phyloP scores from a whole-genome alignment of 2,113 vertebrate genomes.

The Microtus oregoni region DNA sequence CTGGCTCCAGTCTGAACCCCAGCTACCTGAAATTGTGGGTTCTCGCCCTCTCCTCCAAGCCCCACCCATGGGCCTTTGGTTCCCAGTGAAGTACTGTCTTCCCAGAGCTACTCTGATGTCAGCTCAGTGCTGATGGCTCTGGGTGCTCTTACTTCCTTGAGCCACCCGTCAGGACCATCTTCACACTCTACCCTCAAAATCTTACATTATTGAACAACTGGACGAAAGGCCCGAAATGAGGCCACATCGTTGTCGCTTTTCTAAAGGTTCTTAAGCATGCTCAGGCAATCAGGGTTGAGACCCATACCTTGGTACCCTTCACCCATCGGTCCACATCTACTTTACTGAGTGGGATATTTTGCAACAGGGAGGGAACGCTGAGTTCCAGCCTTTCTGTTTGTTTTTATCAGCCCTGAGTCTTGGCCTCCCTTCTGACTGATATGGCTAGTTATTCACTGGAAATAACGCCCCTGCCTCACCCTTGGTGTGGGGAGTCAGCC shows the following conservation, averaged over 20 bases:
- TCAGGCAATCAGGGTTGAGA: neutral
- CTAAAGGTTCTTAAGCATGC: neutral
- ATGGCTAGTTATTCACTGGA: slow-evolving; percentile 79
- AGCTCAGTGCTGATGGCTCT: neutral
- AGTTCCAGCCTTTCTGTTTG: slow-evolving; percentile 74
- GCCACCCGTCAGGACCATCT: neutral
- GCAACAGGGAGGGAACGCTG: slow-evolving; percentile 39
- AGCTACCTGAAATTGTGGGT: neutral
- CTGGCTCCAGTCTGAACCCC: neutral
- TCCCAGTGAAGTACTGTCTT: neutral
- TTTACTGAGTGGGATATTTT: slow-evolving; percentile 52
- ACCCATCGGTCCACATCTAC: neutral
- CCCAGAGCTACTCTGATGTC: neutral
- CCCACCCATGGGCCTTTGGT: neutral
- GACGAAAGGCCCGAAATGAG: neutral
- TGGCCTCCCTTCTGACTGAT: slow-evolving; percentile 79
- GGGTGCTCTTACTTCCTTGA: neutral
- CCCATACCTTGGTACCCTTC: neutral
- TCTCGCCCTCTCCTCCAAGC: neutral
- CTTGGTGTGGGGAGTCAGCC: slow-evolving; percentile 78
- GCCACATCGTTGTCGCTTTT: neutral
- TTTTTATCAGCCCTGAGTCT: slow-evolving; percentile 68
- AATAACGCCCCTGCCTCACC: slow-evolving; percentile 81
- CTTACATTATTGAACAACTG: neutral
- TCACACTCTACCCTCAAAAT: slow-evolving; percentile 21